Percentiles rank a stretch among this genome's conserved stretches.
phyloP scores from a whole-genome alignment of 2,888 invertebrate species.

The Clistopyga incitator region DNA sequence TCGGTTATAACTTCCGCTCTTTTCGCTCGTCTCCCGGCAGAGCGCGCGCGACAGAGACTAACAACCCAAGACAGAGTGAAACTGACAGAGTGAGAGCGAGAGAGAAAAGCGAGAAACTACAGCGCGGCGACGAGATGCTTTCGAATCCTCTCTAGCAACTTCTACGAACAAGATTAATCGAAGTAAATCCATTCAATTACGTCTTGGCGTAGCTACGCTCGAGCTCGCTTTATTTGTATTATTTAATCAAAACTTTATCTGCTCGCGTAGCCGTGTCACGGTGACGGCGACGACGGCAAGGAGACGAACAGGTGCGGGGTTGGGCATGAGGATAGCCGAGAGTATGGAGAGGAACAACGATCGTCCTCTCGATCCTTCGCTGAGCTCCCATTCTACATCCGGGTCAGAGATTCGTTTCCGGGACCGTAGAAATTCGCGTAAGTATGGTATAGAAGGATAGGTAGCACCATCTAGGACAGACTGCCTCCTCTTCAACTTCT shows the following conservation, averaged over 20 bases:
- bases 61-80: conserved; percentile 9
- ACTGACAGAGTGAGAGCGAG: background rate
- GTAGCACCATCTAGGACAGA: background rate
- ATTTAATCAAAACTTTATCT: conserved; percentile 67
- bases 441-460: background rate
- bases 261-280: conserved; percentile 44
- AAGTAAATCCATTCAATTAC: conserved; percentile 66
- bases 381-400: conserved; percentile 1
- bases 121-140: conserved; percentile 36
- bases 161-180: conserved; percentile 66
- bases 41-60: background rate
- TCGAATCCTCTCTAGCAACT: conserved; percentile 59
- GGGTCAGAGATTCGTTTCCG: conserved; percentile 50
- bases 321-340: background rate
- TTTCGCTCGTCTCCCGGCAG: conserved; percentile 13
- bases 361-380: conserved; percentile 35
- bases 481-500: background rate
- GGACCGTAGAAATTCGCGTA: conserved; percentile 45
- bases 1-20: conserved; percentile 50
- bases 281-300: conserved; percentile 20
- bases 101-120: background rate
- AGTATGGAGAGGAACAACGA: conserved; percentile 26
- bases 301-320: conserved; percentile 24
- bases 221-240: conserved; percentile 65
- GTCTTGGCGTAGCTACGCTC: conserved; percentile 42